Conservation (phyloP, 2,888 invertebrate species). For the Spicauda simplicius region DNA sequence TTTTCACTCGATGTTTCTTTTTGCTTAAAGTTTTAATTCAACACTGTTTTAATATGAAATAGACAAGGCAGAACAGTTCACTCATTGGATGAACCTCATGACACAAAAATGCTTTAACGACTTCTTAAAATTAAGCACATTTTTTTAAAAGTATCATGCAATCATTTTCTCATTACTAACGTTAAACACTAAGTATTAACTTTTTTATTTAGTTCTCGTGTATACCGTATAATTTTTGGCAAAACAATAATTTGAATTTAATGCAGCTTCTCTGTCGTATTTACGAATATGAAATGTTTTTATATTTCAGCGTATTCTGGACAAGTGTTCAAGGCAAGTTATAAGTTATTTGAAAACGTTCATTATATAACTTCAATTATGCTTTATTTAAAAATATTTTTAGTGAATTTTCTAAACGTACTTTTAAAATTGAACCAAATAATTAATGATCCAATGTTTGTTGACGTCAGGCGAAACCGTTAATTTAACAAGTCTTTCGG, state of each 20-base stretch:
- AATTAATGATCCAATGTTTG: too few relatives aligned
- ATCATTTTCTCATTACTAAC: background rate
- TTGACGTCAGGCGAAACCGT: too few relatives aligned
- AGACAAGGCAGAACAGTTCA: too few relatives aligned
- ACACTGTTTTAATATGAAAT: too few relatives aligned
- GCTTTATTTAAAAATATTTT: too few relatives aligned
- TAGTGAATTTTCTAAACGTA: too few relatives aligned
- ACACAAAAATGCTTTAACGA: background rate
- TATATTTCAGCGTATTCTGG: background rate
- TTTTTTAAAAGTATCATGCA: background rate
- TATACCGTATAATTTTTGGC: background rate
- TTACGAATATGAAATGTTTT: background rate
- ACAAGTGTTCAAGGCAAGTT: too few relatives aligned
- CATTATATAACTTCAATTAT: too few relatives aligned
- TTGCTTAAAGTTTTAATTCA: too few relatives aligned
- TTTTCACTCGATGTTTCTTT: conserved; percentile 17
- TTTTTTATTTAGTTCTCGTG: background rate
- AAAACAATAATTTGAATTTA: conserved; percentile 11
- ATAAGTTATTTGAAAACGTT: background rate
- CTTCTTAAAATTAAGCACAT: background rate
- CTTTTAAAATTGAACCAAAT: too few relatives aligned
- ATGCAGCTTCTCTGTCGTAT: background rate
- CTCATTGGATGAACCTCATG: too few relatives aligned
- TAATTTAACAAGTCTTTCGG: too few relatives aligned
- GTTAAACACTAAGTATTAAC: background rate